Conservation (phyloP, 2,888 invertebrate genomes). For the Pammene fasciana region DNA sequence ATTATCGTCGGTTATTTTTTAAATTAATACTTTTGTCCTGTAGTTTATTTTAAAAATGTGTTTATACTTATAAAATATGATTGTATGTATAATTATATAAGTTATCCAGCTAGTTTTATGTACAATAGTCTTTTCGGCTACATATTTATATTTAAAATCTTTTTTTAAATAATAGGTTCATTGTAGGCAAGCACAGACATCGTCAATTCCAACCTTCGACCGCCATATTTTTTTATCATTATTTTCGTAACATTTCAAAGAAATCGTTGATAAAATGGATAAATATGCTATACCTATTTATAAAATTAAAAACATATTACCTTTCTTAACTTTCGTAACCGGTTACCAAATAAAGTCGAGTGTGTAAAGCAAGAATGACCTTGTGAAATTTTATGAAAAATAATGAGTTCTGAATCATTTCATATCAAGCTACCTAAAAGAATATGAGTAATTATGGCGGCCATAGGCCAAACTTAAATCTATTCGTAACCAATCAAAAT, state of each 20-base stretch:
- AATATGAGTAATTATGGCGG: slow-evolving; percentile 9
- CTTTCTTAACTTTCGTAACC: slow-evolving; percentile 6
- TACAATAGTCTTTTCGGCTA: slow-evolving; percentile 80
- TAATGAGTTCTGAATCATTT: background rate
- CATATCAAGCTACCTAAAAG: background rate
- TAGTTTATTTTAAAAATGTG: slow-evolving; percentile 62
- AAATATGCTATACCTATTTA: background rate
- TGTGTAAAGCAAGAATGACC: background rate
- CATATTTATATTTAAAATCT: slow-evolving; percentile 55
- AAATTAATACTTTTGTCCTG: slow-evolving; percentile 74
- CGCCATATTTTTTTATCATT: slow-evolving; percentile 42
- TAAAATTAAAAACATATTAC: background rate
- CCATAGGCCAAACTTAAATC: slow-evolving; percentile 30
- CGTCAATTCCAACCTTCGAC: slow-evolving; percentile 58
- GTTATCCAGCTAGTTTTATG: slow-evolving; percentile 71
- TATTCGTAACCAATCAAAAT: slow-evolving; percentile 32
- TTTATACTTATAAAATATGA: slow-evolving; percentile 68
- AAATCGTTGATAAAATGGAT: too few species aligned
- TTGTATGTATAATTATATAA: slow-evolving; percentile 59
- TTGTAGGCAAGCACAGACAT: slow-evolving; percentile 75
- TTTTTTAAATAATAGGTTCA: slow-evolving; percentile 61
- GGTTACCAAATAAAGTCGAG: background rate
- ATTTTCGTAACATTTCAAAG: slow-evolving; percentile 6
- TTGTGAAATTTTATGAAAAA: slow-evolving; percentile 2
- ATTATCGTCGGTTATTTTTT: slow-evolving; percentile 72